A percentile compares a stretch with the other conserved stretches of the same genome.
Conservation (phyloP, 2,113 vertebrate species). For the Muscicapa adusta region DNA sequence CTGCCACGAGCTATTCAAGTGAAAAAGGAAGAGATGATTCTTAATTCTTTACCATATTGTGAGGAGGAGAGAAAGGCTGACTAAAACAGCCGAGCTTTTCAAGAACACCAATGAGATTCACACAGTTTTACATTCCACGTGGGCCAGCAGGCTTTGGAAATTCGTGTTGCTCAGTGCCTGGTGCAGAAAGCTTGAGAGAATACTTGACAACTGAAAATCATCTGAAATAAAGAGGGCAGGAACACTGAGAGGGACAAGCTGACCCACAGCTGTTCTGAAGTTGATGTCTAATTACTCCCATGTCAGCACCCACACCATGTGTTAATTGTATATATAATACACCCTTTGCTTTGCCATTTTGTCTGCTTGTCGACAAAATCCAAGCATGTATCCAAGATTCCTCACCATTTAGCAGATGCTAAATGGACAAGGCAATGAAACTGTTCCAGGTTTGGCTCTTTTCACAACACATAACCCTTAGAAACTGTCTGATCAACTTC, state of each 20-base stretch:
- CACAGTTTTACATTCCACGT: background rate
- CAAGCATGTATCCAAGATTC: background rate
- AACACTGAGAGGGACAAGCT: background rate
- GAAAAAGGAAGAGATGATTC: background rate
- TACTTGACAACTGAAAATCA: background rate
- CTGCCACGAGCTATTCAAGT: background rate
- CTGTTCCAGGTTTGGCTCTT: background rate
- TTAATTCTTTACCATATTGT: background rate
- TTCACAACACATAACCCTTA: background rate
- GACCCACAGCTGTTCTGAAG: background rate
- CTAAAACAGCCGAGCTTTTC: constrained; percentile 19
- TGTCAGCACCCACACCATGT: fast-evolving
- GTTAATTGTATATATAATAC: fast-evolving
- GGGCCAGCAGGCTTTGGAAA: background rate
- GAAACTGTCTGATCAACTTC: background rate
- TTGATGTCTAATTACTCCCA: background rate
- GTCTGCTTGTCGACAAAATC: background rate
- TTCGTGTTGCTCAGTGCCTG: background rate
- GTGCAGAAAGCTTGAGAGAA: background rate
- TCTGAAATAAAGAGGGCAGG: background rate
- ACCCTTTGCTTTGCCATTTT: fast-evolving
- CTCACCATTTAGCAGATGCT: background rate
- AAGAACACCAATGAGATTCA: background rate
- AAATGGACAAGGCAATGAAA: background rate
- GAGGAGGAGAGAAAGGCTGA: background rate